Conservation (phyloP, 2,797 vertebrate genomes). For the Argentina silus region DNA sequence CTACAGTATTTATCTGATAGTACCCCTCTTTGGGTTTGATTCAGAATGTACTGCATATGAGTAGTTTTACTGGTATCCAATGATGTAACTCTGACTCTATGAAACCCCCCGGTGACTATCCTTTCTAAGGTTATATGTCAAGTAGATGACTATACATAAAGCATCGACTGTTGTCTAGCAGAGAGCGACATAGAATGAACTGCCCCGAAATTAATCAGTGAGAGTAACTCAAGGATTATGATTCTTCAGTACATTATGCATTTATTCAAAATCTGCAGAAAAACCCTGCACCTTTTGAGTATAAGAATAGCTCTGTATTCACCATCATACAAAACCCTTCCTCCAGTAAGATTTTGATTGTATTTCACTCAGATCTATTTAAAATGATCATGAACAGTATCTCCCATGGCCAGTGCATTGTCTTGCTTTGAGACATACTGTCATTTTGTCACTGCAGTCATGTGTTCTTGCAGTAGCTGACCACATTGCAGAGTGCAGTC, state of each 20-base stretch:
- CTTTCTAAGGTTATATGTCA: not conserved
- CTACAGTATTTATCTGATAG: not conserved
- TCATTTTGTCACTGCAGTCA: conserved; percentile 31
- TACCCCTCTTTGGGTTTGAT: too few species aligned
- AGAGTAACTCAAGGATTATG: not conserved
- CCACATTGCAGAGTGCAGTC: conserved; percentile 62
- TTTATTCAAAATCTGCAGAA: not conserved
- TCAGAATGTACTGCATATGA: too few species aligned
- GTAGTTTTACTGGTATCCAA: too few species aligned
- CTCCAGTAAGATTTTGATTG: too few species aligned
- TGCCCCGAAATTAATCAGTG: not conserved
- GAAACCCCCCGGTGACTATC: not conserved
- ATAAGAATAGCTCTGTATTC: not conserved
- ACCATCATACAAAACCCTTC: not conserved
- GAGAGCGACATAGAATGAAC: not conserved
- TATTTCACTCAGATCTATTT: too few species aligned
- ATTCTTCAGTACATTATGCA: not conserved
- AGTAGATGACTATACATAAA: not conserved
- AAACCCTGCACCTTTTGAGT: not conserved
- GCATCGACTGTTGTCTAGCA: not conserved
- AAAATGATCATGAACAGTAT: too few species aligned
- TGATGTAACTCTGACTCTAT: not conserved
- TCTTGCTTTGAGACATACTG: conserved; percentile 50
- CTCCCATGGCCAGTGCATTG: conserved; percentile 6
- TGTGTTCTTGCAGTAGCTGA: conserved; percentile 46